Conservation (phyloP, 2,797 vertebrate genomes). For the Takifugu rubripes region DNA sequence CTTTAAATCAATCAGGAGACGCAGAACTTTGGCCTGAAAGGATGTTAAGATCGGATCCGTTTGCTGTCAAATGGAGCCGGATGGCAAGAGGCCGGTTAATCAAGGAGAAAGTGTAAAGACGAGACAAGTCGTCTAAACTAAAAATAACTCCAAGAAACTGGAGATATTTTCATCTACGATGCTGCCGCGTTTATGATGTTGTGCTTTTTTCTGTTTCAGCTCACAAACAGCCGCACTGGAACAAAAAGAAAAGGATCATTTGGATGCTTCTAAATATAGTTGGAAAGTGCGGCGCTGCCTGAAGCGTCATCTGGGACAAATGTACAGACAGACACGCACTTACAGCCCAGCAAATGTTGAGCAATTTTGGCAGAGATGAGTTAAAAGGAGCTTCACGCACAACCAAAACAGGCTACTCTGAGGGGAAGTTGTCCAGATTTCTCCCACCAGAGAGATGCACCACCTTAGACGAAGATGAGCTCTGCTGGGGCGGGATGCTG, state of each 20-base stretch:
- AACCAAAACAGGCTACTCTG: background rate
- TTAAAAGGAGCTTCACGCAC: conserved; percentile 11
- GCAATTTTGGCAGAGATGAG: background rate
- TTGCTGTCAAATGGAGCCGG: background rate
- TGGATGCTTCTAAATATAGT: conserved; percentile 6
- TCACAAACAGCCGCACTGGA: background rate
- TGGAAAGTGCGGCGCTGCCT: background rate
- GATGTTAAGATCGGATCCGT: too few relatives aligned
- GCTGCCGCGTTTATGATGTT: conserved; percentile 24
- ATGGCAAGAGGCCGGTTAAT: background rate
- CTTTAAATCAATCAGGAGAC: too few relatives aligned
- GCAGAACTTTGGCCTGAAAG: too few relatives aligned
- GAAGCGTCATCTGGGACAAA: conserved; percentile 15
- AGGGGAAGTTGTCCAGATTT: conserved; percentile 27
- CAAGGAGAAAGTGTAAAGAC: conserved; percentile 11
- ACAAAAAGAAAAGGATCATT: background rate
- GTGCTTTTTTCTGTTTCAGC: background rate
- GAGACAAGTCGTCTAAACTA: conserved; percentile 33
- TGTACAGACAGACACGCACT: background rate
- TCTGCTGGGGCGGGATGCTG: conserved; percentile 12
- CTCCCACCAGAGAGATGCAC: conserved; percentile 16
- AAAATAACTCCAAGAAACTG: conserved; percentile 43
- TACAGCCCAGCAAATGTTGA: conserved; percentile 1
- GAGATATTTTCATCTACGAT: conserved; percentile 15
- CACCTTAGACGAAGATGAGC: conserved; percentile 34